Evolutionary conservation across 2,113 vertebrate species (phyloP).

Genomic region (Fukomys damarensis): DNA sequence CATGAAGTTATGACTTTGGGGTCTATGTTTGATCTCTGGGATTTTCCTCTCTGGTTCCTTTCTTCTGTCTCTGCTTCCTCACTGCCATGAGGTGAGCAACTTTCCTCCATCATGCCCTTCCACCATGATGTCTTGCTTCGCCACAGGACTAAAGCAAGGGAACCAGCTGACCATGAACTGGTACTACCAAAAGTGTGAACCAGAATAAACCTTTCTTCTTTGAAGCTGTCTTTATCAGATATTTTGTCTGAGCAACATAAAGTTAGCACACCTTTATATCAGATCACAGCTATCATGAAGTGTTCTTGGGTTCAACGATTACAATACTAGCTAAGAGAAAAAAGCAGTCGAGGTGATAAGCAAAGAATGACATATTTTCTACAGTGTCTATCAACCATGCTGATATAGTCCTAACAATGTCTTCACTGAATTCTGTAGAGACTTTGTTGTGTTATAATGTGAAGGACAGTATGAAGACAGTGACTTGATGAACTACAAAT

Average conservation of each 20-base stretch:
- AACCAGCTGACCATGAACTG: neutral
- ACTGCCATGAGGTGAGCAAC: neutral
- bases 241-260: neutral
- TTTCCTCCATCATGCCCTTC: neutral
- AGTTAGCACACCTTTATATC: neutral
- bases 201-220: neutral
- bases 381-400: neutral
- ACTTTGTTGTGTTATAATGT: neutral
- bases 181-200: neutral
- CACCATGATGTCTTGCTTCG: neutral
- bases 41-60: neutral
- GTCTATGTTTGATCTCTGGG: neutral
- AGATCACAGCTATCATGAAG: neutral
- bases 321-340: neutral
- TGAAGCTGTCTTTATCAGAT: neutral
- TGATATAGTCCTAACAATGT: neutral
- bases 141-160: neutral
- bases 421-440: neutral
- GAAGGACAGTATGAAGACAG: neutral
- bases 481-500: neutral
- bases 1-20: neutral
- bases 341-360: neutral
- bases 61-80: neutral
- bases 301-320: neutral
- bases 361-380: neutral